A percentile compares a stretch with the other conserved stretches of the same genome.
Conservation (phyloP, 2,888 invertebrate species). For the Lepidocyrtinus sp. region DNA sequence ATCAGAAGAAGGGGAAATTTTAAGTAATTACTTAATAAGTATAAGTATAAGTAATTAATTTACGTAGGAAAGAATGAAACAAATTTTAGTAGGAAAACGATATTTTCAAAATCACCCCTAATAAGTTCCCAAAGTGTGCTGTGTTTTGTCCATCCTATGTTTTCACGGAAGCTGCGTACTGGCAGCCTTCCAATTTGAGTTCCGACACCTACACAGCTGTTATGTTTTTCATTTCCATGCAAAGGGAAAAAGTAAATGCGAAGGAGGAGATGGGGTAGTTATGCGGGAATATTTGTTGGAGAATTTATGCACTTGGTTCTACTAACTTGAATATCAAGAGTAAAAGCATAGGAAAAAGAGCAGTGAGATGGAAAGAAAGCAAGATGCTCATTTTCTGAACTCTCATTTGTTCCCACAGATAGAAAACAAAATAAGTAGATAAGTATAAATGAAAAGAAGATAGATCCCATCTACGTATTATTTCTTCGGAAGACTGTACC, state of each 20-base stretch:
- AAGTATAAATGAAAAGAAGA: too few relatives aligned
- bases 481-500: neutral
- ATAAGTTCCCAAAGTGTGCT: neutral
- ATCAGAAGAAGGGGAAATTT: too few relatives aligned
- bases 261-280: neutral
- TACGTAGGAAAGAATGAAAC: neutral
- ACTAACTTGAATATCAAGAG: neutral
- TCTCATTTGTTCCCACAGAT: neutral
- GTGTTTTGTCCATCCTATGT: neutral
- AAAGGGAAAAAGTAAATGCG: neutral
- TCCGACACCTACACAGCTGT: constrained; percentile 59
- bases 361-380: neutral
- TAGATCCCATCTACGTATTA: too few relatives aligned
- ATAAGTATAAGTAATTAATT: neutral
- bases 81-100: too few relatives aligned
- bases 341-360: neutral
- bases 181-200: constrained; percentile 29
- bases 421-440: neutral
- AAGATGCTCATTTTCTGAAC: neutral
- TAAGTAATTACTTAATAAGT: neutral
- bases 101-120: too few relatives aligned
- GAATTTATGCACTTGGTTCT: neutral
- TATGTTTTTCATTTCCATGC: too few relatives aligned
- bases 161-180: constrained; percentile 50
- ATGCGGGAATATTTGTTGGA: neutral